Percentiles rank a stretch among this genome's conserved stretches.
Conservation (phyloP, 2,888 invertebrate species). For the Philereme transversata region DNA sequence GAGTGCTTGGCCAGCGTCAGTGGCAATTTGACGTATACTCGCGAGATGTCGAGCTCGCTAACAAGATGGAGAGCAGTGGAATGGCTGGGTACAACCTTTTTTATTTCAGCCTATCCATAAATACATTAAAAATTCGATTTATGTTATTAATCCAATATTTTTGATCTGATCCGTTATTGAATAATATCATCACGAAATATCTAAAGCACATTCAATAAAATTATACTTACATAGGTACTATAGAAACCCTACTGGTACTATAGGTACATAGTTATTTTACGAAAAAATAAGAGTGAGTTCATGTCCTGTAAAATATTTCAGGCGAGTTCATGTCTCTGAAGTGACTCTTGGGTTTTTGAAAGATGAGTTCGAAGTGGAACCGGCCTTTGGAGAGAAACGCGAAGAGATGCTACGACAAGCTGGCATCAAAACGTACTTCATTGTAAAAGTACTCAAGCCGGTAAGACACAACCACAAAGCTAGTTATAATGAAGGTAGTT, state of each 20-base stretch:
- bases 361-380: slow-evolving; percentile 96
- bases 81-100: slow-evolving; percentile 89
- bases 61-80: slow-evolving; percentile 98
- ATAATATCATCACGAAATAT: too few species aligned
- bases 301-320: slow-evolving; percentile 59
- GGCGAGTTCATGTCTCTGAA: slow-evolving; percentile 96
- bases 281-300: slow-evolving; percentile 1
- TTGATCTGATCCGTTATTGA: too few species aligned
- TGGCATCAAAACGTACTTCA: slow-evolving; percentile 96
- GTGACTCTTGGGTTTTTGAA: slow-evolving; percentile 93
- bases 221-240: too few species aligned
- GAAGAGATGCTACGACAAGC: slow-evolving; percentile 95
- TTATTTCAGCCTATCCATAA: too few species aligned
- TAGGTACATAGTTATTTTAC: too few species aligned
- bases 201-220: too few species aligned
- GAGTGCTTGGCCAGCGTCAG: slow-evolving; percentile 96
- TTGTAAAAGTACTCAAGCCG: slow-evolving; percentile 93
- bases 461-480: slow-evolving; percentile 68
- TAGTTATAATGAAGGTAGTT: background rate
- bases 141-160: too few species aligned
- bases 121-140: too few species aligned
- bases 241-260: too few species aligned
- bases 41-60: slow-evolving; percentile 96
- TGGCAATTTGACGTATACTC: slow-evolving; percentile 99
- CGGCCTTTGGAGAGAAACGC: slow-evolving; percentile 94